Evolutionary conservation across 2,113 vertebrate genomes (phyloP).

Genomic region (Varanus komodoensis): DNA sequence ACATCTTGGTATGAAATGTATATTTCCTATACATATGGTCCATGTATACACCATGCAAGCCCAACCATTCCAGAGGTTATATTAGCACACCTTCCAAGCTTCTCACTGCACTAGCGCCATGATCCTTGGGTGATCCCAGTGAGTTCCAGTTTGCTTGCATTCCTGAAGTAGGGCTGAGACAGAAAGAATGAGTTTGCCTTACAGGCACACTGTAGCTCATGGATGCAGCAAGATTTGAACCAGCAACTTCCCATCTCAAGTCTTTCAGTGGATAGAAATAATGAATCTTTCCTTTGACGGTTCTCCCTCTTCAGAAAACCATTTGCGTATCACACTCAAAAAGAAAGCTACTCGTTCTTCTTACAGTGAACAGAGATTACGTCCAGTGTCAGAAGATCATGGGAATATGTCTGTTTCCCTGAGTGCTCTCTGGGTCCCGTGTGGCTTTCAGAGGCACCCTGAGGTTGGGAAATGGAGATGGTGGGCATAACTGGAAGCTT

Average conservation of each 20-base stretch:
- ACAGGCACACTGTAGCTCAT: background rate
- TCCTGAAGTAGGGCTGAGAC: background rate
- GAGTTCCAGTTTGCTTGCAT: background rate
- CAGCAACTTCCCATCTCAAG: background rate
- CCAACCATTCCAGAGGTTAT: background rate
- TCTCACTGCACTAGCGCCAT: background rate
- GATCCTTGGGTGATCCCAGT: background rate
- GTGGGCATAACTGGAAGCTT: no score
- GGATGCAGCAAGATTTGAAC: background rate
- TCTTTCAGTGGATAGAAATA: background rate
- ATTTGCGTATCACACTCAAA: background rate
- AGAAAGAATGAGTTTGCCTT: background rate
- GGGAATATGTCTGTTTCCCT: background rate
- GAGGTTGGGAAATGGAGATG: no score
- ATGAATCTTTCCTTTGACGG: background rate
- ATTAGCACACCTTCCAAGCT: background rate
- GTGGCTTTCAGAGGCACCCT: no score
- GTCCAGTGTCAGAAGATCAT: background rate
- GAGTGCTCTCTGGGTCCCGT: no score
- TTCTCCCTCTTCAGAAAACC: background rate
- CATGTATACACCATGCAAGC: background rate
- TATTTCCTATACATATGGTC: background rate
- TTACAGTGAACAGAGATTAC: background rate
- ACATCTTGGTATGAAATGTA: background rate
- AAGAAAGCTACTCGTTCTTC: background rate